Conservation (phyloP, 1,140 invertebrate genomes). For the Phymorhynchus buccinoides region DNA sequence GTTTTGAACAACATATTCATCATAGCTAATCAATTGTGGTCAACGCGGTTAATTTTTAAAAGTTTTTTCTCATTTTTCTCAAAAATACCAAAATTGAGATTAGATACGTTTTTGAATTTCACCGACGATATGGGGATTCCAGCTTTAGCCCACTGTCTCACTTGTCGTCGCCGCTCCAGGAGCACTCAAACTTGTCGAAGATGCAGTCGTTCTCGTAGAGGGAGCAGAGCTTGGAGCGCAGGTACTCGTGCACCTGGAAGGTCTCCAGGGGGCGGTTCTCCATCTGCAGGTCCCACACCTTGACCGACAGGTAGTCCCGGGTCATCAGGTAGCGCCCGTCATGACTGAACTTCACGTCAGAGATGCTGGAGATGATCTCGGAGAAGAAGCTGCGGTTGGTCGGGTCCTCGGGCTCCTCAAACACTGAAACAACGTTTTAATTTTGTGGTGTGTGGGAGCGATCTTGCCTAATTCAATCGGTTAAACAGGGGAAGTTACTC, state of each 20-base stretch:
- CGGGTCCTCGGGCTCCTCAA: slow-evolving; percentile 99
- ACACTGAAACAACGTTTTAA: slow-evolving; percentile 84
- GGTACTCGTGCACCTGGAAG: slow-evolving; percentile 98
- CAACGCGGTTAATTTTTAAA: no score
- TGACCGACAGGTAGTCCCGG: slow-evolving; percentile 98
- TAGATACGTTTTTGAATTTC: no score
- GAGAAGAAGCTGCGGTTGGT: slow-evolving; percentile 98
- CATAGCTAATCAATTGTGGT: no score
- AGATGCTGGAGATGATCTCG: slow-evolving; percentile 99
- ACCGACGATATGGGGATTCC: no score
- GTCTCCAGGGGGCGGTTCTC: slow-evolving; percentile 98
- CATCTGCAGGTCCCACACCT: slow-evolving; percentile 99
- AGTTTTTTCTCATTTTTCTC: no score
- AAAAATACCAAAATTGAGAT: no score
- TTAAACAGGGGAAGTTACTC: no score
- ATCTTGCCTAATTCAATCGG: no score
- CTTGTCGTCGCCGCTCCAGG: slow-evolving; percentile 98
- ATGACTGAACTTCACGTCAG: slow-evolving; percentile 99
- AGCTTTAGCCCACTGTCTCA: no score
- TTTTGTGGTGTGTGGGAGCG: no score
- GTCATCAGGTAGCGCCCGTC: slow-evolving; percentile 99
- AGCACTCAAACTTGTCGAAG: slow-evolving; percentile 99
- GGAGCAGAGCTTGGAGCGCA: slow-evolving; percentile 97
- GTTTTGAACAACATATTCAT: no score
- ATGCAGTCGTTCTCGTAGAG: slow-evolving; percentile 99